Evolutionary conservation across 1,140 invertebrate genomes (phyloP).

Genomic region (Drosophila punjabiensis): DNA sequence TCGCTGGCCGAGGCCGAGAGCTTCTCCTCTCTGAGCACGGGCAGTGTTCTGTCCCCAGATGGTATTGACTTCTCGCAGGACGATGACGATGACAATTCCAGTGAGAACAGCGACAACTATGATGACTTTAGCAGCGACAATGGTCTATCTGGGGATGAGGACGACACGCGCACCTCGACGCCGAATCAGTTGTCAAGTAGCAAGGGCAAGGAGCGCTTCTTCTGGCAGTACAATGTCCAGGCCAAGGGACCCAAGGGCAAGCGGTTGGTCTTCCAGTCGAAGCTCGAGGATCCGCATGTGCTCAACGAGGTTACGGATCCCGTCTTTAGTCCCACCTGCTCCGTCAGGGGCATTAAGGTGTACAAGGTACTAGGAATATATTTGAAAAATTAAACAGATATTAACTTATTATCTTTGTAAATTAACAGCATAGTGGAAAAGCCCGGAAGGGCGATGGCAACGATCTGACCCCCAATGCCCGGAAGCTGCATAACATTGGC

Average conservation of each 20-base stretch:
- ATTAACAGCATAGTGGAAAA: slow-evolving; percentile 91
- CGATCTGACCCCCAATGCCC: slow-evolving; percentile 97
- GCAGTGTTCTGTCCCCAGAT: slow-evolving; percentile 93
- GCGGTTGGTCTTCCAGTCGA: slow-evolving; percentile 92
- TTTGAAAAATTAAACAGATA: not conserved
- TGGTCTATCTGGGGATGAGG: slow-evolving; percentile 91
- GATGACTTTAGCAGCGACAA: slow-evolving; percentile 94
- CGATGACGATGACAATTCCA: slow-evolving; percentile 94
- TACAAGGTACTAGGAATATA: slow-evolving; percentile 63
- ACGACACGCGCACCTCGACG: slow-evolving; percentile 86
- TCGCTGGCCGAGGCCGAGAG: slow-evolving; percentile 94
- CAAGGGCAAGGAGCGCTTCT: slow-evolving; percentile 94
- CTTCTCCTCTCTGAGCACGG: slow-evolving; percentile 94
- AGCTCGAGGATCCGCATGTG: slow-evolving; percentile 96
- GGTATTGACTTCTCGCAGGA: slow-evolving; percentile 93
- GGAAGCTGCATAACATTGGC: slow-evolving; percentile 95
- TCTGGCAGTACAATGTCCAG: slow-evolving; percentile 99
- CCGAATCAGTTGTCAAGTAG: slow-evolving; percentile 85
- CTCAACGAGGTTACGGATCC: slow-evolving; percentile 96
- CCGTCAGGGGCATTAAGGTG: slow-evolving; percentile 95
- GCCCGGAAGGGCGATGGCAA: slow-evolving; percentile 98
- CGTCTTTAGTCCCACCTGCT: slow-evolving; percentile 95
- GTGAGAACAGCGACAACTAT: slow-evolving; percentile 92
- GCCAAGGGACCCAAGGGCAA: slow-evolving; percentile 99
- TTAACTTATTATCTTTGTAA: no score